Evolutionary conservation across 2,113 vertebrate genomes (phyloP), one percentile per base, ranked within the genome.

Genomic region (Octodon degus): DNA sequence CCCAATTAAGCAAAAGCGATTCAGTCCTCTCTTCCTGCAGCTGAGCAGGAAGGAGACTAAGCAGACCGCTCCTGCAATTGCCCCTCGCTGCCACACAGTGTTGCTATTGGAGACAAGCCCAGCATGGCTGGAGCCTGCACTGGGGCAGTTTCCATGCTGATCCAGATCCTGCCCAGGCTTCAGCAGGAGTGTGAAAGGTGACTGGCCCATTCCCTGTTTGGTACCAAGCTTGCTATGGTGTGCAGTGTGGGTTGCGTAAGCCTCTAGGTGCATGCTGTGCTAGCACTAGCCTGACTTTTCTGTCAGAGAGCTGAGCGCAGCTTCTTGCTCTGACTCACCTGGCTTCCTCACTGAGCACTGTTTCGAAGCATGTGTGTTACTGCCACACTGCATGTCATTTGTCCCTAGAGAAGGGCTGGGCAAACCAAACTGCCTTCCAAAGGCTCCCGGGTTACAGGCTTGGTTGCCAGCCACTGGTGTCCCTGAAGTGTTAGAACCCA

Each of bases 191-290:
- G 53, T 32, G 47, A 89, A 85, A 83, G 77, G 55, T 13, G 43
- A 30, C 13, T 32, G 60, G 37, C 32, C 32, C 13, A 4, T 1
- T 93, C 43, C 58, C 82, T 7, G 0, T 19, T 90, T 5, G 11
- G 34, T 4, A 27, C 76, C 0, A 4, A 2, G 0, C 50, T 65
- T 50, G 30, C 80, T 55, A 91, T 74, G 27, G 74, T n/a, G 34
- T 10, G 2, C 43, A 37, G 7, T 0, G 7, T 17, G 6, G 55
- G 34, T 43, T 34, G 11, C 7, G 12, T 20, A 1, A 16, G n/a
- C 55, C 5, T 63, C 50, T n/a, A 58, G 74, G 27, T 9, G 4
- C 19, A 9, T 55, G 7, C 58, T 55, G 20, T 27, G 20, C 43
- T 60, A 1, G 1, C 16, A 10, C 5, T 9, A 27, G 8, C 13